Evolutionary conservation across 2,797 vertebrate genomes (phyloP).

Genomic region (Poeciliopsis paucimaculata): DNA sequence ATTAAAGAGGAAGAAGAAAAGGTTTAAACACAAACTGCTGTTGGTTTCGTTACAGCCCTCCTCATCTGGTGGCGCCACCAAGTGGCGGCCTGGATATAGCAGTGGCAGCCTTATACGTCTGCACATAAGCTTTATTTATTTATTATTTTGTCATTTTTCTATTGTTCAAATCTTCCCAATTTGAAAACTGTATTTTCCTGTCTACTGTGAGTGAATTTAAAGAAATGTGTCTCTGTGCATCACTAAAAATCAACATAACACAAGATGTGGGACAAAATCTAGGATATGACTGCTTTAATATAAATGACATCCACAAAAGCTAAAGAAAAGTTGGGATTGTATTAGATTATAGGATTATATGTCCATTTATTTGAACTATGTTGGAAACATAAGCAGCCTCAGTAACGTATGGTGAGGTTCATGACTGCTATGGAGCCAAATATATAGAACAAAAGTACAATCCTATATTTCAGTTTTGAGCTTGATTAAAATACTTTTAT

Average conservation of each 20-base stretch:
- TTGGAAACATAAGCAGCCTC: not conserved
- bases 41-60: not conserved
- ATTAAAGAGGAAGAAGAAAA: not conserved
- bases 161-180: not conserved
- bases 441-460: not conserved
- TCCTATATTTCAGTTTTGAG: not conserved
- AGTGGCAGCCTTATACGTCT: not conserved
- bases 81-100: not conserved
- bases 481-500: not conserved
- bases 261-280: not conserved
- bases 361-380: not conserved
- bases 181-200: not conserved
- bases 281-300: not conserved
- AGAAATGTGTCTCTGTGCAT: not conserved
- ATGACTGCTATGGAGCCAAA: not conserved
- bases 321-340: not conserved
- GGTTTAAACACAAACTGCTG: not conserved
- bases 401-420: not conserved
- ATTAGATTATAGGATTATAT: not conserved
- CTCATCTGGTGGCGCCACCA: not conserved
- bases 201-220: not conserved
- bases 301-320: not conserved
- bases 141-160: not conserved
- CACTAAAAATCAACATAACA: not conserved
- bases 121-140: not conserved